A percentile compares a stretch with the other conserved stretches of the same genome.
These are phyloP conservation scores for silkworm (Bombyx mori) DNA, from an alignment of 1,140 invertebrate genomes.

Conservation along the genomic window DNA sequence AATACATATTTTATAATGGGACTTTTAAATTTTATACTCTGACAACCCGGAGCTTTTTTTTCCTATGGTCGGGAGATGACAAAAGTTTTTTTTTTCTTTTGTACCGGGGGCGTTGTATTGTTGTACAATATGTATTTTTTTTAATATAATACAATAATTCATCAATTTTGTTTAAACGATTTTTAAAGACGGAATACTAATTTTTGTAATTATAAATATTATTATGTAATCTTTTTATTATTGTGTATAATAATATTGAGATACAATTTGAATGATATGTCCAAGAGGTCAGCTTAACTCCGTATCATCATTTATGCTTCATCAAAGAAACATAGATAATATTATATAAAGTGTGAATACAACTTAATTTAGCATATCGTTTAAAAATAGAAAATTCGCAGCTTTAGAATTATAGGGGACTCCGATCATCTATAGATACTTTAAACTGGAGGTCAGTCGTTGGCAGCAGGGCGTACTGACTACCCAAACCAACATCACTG, in stretches of 20 bases:
- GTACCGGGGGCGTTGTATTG: constrained; percentile 65
- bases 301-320: no score
- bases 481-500: no score
- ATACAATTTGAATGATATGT: background rate
- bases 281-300: no score
- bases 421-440: no score
- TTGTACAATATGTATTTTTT: constrained; percentile 58
- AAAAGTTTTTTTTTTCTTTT: constrained; percentile 17
- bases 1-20: constrained; percentile 69
- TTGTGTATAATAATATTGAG: background rate
- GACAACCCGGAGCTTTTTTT: constrained; percentile 49
- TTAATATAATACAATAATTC: constrained; percentile 21
- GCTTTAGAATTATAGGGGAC: no score
- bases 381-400: no score
- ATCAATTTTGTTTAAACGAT: constrained; percentile 10
- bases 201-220: background rate
- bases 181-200: background rate
- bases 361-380: no score
- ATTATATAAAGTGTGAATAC: no score
- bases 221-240: background rate
- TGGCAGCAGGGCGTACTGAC: no score
- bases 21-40: constrained; percentile 61
- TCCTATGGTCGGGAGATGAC: constrained; percentile 21
- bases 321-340: no score
- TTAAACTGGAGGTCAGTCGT: no score